Conservation (phyloP, 2,797 vertebrate species). For the Taenioides sp. region DNA sequence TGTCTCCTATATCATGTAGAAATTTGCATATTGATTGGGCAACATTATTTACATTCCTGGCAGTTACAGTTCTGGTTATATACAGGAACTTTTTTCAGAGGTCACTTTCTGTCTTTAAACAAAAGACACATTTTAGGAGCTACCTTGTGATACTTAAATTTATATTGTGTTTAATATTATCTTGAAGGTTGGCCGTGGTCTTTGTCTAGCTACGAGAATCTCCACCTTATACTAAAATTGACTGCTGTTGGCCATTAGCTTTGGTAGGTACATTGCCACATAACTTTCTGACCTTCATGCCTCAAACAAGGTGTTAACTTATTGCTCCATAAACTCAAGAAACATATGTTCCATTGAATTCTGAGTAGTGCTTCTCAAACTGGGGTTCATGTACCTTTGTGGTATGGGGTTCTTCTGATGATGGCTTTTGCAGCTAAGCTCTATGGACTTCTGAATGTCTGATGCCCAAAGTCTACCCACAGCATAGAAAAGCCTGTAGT, state of each 20-base stretch:
- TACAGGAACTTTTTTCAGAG: neutral
- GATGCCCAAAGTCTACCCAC: neutral
- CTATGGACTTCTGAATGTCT: neutral
- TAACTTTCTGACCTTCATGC: slow-evolving; percentile 18
- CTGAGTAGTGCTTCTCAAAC: neutral
- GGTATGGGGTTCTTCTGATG: neutral
- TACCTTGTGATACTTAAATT: slow-evolving; percentile 13
- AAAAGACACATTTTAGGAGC: slow-evolving; percentile 11
- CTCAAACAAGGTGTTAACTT: slow-evolving; percentile 9
- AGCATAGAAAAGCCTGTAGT: neutral
- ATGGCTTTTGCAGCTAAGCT: neutral
- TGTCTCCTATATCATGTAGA: neutral
- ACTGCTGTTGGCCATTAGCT: slow-evolving; percentile 7
- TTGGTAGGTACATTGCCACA: slow-evolving; percentile 8
- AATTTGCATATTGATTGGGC: neutral
- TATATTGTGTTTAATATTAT: slow-evolving; percentile 15
- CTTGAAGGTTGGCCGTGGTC: slow-evolving; percentile 4
- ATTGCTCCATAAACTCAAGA: slow-evolving; percentile 8
- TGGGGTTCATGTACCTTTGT: neutral
- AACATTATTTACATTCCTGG: neutral
- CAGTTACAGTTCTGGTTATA: neutral
- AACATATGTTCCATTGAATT: slow-evolving; percentile 1
- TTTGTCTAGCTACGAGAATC: slow-evolving; percentile 3
- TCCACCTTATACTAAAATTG: neutral
- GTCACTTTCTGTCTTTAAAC: slow-evolving; percentile 1